These are phyloP conservation scores for Turnix velox DNA, from an alignment of 2,113 vertebrate genomes.

Conservation along the genomic window DNA sequence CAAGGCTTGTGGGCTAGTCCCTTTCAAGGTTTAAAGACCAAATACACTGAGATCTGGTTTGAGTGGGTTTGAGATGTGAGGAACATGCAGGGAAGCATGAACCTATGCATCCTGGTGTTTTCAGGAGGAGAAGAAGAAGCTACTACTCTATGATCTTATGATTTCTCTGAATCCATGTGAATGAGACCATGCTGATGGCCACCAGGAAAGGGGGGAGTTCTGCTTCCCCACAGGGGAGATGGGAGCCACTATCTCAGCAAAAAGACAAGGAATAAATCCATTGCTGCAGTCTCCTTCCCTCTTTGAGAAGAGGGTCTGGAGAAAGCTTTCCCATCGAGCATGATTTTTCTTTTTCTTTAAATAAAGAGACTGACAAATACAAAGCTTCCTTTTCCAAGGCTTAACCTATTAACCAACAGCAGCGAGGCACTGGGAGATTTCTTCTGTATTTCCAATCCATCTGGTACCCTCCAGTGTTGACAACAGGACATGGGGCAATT, in stretches of 20 bases:
- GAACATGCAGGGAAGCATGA: background rate
- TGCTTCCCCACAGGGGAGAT: background rate
- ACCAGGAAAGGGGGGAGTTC: background rate
- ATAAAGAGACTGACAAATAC: background rate
- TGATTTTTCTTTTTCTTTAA: background rate
- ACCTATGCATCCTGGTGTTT: background rate
- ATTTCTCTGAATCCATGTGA: too few relatives aligned
- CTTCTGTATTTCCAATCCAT: background rate
- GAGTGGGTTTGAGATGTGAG: accelerated
- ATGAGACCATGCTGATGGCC: background rate
- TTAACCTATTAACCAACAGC: background rate
- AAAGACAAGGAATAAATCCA: background rate
- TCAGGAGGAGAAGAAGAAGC: background rate
- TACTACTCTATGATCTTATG: too few relatives aligned
- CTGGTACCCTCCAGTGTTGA: background rate
- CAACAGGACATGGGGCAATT: background rate
- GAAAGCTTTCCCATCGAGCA: background rate
- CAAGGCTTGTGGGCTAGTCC: background rate
- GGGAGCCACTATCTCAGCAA: background rate
- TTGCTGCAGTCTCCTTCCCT: background rate
- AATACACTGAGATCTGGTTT: background rate
- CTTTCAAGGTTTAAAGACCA: background rate
- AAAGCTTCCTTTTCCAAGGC: background rate
- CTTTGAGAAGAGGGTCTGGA: conserved; percentile 4
- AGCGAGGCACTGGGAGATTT: background rate